Base-by-base conservation (phyloP, 1,140 invertebrate species). In the Tribolium castaneum region DNA sequence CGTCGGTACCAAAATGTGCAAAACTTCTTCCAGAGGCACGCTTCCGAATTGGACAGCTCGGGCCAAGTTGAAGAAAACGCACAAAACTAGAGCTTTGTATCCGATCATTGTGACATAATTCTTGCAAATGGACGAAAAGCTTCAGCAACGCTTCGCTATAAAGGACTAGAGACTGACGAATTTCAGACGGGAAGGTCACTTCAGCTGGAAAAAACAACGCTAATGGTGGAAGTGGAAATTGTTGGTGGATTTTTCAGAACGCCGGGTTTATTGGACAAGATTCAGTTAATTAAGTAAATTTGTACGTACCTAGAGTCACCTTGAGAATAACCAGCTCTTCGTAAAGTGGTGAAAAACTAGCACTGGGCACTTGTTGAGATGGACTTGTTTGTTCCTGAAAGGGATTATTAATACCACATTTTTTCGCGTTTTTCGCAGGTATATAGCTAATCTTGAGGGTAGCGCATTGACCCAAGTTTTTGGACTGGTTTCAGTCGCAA, bases 141-240 rank as follows among this genome's bases (percentile, higher is more conserved):
- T 45, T 52, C 51, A 13, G 51, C 51, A 52, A 12, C 51, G 14
- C 51, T 19, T 45, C 7, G 39, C 5, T 45, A 45, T 45, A 45
- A 10, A 45, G 51, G 51, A 13, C 51, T 52, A 52, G 12, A 52
- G 16, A 19, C 51, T 12, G n/a, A 19, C 51, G 51, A 52, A 52
- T 52, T 52, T 52, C 13, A 19, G 54, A 19, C 59, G 59, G 10
- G n/a, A 14, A 35, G 59, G 59, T 66, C 59, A 66, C 34, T 66
- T 35, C 54, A 66, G 6, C 59, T 66, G 30, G 12, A 66, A 66
- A 66, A 35, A 35, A 13, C 14, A 59, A 2, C 5, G 7, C 13
- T 50, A 7, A 12, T 50, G 49, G 13, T n/a, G 13, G 49, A 50
- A 19, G 13, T 45, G 7, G 39, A 45, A 45, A 45, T n/a, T 30